Conservation (phyloP, 2,113 vertebrate genomes). For the Nothocercus nigrocapillus region DNA sequence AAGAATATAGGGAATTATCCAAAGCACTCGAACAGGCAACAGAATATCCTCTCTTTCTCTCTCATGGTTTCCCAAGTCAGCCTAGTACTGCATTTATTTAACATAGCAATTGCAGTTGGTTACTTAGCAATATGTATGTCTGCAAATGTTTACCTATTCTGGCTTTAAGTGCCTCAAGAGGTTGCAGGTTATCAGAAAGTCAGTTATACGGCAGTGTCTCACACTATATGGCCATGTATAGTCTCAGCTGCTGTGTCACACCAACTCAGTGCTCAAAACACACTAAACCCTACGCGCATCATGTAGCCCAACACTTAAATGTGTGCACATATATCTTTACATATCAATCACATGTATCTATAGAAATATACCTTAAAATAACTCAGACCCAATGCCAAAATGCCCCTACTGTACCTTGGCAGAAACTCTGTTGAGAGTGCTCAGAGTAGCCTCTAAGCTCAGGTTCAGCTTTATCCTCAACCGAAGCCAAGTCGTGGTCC, state of each 20-base stretch:
- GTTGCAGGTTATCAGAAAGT: neutral
- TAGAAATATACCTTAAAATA: neutral
- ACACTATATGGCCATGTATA: fast-evolving
- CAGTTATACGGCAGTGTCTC: neutral
- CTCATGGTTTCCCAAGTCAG: neutral
- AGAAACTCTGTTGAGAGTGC: neutral
- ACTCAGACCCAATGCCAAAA: neutral
- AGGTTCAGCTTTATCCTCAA: neutral
- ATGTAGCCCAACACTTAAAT: neutral
- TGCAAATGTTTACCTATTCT: neutral
- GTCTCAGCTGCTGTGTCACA: neutral
- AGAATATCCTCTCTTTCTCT: neutral
- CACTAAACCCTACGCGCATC: neutral
- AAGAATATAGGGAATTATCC: neutral
- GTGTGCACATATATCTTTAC: fast-evolving
- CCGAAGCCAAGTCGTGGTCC: neutral
- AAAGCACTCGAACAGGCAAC: neutral
- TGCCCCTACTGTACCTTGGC: conserved; percentile 25
- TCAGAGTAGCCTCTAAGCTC: neutral
- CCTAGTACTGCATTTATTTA: neutral
- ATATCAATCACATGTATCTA: fast-evolving
- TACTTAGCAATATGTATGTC: neutral
- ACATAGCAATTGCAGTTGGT: neutral
- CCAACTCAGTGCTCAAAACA: neutral
- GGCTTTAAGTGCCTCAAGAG: neutral